These are phyloP conservation scores for Seira ritae DNA, from an alignment of 2,888 invertebrate species.

Conservation along the genomic window DNA sequence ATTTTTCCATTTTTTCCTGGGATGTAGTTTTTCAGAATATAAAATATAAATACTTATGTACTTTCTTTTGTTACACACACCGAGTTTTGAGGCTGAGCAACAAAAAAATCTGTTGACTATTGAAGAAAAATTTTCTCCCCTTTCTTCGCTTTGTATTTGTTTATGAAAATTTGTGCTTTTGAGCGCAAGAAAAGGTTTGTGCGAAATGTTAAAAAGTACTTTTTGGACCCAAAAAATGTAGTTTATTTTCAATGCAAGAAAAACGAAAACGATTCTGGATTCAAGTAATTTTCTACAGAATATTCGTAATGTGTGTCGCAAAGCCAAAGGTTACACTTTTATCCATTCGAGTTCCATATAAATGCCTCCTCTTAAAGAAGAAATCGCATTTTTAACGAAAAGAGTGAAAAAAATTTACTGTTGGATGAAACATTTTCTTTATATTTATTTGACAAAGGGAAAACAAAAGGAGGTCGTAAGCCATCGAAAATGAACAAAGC, in stretches of 20 bases:
- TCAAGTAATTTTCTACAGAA: neutral
- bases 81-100: neutral
- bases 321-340: slow-evolving; percentile 7
- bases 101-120: neutral
- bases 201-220: neutral
- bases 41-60: neutral
- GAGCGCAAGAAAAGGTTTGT: neutral
- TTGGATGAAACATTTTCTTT: neutral
- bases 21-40: neutral
- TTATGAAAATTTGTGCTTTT: neutral
- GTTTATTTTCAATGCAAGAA: neutral
- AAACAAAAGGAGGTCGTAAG: neutral
- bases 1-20: neutral
- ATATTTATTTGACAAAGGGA: slow-evolving; percentile 8
- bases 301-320: neutral
- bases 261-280: neutral
- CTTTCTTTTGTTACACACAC: neutral
- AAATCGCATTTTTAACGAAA: neutral
- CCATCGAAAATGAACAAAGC: neutral
- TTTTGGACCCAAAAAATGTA: neutral
- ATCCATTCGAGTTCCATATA: neutral
- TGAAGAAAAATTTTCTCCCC: neutral
- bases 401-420: slow-evolving; percentile 1
- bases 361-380: neutral
- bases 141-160: neutral